phyloP scores from a whole-genome alignment of 2,797 vertebrate genomes.

The Mareca penelope region DNA sequence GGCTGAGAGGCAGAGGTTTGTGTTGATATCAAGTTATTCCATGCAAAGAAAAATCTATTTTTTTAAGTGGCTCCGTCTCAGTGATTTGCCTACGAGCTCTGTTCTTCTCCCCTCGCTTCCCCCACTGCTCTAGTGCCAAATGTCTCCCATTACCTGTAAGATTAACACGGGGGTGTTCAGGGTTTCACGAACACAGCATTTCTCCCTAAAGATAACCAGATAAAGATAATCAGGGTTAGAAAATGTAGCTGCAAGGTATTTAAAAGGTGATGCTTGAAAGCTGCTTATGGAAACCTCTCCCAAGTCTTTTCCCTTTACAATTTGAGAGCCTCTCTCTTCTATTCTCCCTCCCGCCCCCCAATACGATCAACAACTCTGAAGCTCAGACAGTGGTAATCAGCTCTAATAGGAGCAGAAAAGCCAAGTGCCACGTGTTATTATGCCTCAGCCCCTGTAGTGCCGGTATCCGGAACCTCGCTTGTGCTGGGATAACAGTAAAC shows the following conservation, averaged over 20 bases:
- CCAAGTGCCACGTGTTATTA: constrained; percentile 53
- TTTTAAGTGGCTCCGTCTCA: background rate
- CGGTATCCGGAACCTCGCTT: constrained; percentile 68
- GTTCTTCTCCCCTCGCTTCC: background rate
- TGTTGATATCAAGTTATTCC: background rate
- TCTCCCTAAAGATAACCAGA: background rate
- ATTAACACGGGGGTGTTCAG: background rate
- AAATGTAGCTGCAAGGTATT: accelerated
- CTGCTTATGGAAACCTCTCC: background rate
- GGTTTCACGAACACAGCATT: background rate
- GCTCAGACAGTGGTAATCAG: constrained; percentile 64
- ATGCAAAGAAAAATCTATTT: background rate
- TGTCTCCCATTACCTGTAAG: background rate
- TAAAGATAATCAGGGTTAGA: background rate
- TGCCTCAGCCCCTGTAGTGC: constrained; percentile 63
- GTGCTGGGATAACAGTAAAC: constrained; percentile 63
- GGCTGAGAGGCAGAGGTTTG: background rate
- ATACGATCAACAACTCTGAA: background rate
- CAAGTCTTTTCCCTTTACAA: background rate
- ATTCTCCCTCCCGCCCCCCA: background rate
- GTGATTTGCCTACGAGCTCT: background rate
- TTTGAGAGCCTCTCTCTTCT: background rate
- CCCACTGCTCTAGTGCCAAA: background rate
- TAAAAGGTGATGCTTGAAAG: background rate
- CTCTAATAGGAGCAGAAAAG: constrained; percentile 66